Base-by-base conservation (phyloP, 2,797 vertebrate genomes). In the Synanceia verrucosa region DNA sequence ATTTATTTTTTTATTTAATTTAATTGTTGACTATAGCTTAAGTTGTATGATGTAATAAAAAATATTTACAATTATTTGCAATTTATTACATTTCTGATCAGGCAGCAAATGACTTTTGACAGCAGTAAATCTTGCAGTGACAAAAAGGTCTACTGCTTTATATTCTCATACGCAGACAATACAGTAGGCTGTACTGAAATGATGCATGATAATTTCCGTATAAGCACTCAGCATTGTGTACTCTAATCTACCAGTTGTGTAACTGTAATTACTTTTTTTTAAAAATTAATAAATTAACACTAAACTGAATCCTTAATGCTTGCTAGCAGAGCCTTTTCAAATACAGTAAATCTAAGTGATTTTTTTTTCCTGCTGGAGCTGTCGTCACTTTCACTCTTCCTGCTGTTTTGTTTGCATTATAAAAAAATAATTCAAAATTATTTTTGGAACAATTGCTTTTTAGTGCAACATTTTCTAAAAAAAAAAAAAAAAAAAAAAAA, bases 371-470 rank as follows among this genome's bases (percentile, higher is more conserved):
- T 69, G 44, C 11, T 18, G 47, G 11, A 19, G 55, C 47, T n/a
- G 19, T n/a, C 44, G 63, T 67, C 18, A 74, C 60, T 74, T 81
- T 85, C 60, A 72, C 61, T 77, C 50, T 69, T 2, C 1, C 0
- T 23, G 29, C 19, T 18, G n/a, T 59, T 48, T 5, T 28, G 53
- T 58, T 63, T 44, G 3, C 24, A 23, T 31, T 14, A 29, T 18
- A 14, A 21, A 44, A 5, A 23, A 48, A 48, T 13, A 31, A 13
- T 46, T 19, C 0, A 5, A 48, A 5, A 23, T 56, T 14, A 33
- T 58, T 44, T 59, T 12, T 0, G 39, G n/a, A 19, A 39, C 28
- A 2, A 2, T 36, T 47, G 1, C 12, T 50, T 11, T 52, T 13
- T 28, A 8, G 16, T 33, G 6, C 10, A 48, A 59, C 6, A 31